A percentile compares a stretch with the other conserved stretches of the same genome.
These are phyloP conservation scores for Champsocephalus esox DNA, from an alignment of 2,797 vertebrate species.

Conservation along the genomic window DNA sequence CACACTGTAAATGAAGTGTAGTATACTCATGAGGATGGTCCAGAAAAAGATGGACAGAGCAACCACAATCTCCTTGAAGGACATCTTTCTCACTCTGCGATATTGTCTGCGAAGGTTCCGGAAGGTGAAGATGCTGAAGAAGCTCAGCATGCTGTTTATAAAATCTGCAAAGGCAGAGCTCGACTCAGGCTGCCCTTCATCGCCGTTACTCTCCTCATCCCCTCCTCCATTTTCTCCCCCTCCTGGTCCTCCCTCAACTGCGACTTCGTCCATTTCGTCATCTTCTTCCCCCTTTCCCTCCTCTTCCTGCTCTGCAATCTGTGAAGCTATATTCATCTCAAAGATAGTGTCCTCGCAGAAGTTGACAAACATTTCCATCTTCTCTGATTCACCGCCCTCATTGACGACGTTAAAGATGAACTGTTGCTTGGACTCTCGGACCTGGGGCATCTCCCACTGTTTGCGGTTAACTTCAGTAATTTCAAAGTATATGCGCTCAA, in stretches of 20 bases:
- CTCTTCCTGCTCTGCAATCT: constrained; percentile 94
- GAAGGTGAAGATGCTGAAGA: constrained; percentile 86
- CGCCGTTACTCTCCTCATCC: constrained; percentile 82
- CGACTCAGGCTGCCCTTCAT: constrained; percentile 79
- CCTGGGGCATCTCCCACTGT: constrained; percentile 99
- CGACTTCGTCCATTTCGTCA: constrained; percentile 76
- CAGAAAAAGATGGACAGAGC: constrained; percentile 82
- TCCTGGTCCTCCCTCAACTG: constrained; percentile 61
- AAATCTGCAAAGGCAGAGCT: constrained; percentile 88
- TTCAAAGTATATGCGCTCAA: constrained; percentile 98
- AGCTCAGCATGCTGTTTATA: constrained; percentile 81
- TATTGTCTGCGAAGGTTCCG: constrained; percentile 88
- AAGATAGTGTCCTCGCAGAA: constrained; percentile 99
- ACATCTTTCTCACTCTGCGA: constrained; percentile 87
- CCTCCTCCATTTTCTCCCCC: constrained; percentile 62
- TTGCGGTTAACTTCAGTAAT: constrained; percentile 95
- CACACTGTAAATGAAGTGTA: constrained; percentile 86
- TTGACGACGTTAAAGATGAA: constrained; percentile 99
- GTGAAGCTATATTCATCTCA: constrained; percentile 97
- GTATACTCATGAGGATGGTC: constrained; percentile 84
- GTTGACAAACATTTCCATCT: constrained; percentile 98
- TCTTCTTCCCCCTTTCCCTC: constrained; percentile 87
- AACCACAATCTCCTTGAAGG: constrained; percentile 87
- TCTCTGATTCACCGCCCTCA: constrained; percentile 95
- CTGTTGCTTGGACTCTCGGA: constrained; percentile 96